Percentiles rank a stretch among this genome's conserved stretches.
phyloP scores from a whole-genome alignment of 1,140 invertebrate species.

The Ips typographus region DNA sequence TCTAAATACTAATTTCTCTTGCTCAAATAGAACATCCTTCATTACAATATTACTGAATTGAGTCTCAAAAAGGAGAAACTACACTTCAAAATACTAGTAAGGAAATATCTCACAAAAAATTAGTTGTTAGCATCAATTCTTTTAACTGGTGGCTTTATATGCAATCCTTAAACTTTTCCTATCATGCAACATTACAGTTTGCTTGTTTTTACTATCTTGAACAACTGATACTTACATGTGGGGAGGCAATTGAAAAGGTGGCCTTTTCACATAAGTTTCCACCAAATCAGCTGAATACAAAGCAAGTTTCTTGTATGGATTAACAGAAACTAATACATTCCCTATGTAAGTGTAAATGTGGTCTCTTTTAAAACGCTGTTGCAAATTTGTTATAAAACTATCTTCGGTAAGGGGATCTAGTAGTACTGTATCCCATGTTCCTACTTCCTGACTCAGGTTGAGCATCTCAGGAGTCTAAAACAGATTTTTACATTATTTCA shows the following conservation, averaged over 20 bases:
- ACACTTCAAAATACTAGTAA: too few species aligned
- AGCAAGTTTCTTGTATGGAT: slow-evolving; percentile 76
- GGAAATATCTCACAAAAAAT: too few species aligned
- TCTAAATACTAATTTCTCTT: slow-evolving; percentile 4
- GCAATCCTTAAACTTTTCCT: neutral
- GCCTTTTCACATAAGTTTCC: slow-evolving; percentile 73
- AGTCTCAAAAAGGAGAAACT: too few species aligned
- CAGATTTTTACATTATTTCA: too few species aligned
- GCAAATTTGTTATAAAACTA: slow-evolving; percentile 73
- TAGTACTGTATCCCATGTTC: slow-evolving; percentile 74
- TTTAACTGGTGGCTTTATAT: neutral
- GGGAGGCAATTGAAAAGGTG: slow-evolving; percentile 83
- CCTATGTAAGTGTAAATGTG: slow-evolving; percentile 83
- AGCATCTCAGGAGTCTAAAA: slow-evolving; percentile 48
- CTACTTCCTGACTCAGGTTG: slow-evolving; percentile 60
- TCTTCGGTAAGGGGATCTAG: slow-evolving; percentile 76
- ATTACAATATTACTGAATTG: too few species aligned
- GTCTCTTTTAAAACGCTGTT: slow-evolving; percentile 74
- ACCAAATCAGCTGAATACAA: slow-evolving; percentile 78
- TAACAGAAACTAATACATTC: slow-evolving; percentile 73
- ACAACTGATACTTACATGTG: slow-evolving; percentile 72
- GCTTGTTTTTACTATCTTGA: too few species aligned
- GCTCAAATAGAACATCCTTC: too few species aligned
- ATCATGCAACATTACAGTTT: neutral
- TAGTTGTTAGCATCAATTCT: too few species aligned